Percentiles rank a stretch among this genome's conserved stretches.
phyloP scores from a whole-genome alignment of 2,888 invertebrate species.

The Tenodera sinensis region DNA sequence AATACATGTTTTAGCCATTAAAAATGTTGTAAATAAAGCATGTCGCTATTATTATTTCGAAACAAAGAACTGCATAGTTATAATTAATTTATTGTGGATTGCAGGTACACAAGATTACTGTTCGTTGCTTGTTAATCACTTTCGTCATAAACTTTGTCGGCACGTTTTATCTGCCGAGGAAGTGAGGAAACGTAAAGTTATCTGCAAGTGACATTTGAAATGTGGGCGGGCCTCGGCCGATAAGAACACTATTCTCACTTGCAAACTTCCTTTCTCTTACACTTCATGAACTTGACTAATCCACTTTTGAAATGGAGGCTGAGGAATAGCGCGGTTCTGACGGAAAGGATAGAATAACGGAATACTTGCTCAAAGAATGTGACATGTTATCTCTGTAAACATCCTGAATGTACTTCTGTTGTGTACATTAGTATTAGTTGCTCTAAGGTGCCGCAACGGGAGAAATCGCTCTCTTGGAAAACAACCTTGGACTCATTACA shows the following conservation, averaged over 20 bases:
- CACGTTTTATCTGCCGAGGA: background rate
- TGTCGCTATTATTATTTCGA: no score
- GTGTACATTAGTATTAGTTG: background rate
- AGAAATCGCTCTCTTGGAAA: background rate
- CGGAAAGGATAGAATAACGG: background rate
- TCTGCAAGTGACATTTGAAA: background rate
- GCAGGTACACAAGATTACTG: background rate
- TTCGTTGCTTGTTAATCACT: background rate
- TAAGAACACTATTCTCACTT: background rate
- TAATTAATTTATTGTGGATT: background rate
- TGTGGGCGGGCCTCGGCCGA: background rate
- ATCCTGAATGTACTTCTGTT: background rate
- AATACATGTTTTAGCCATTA: no score
- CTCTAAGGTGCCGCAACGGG: background rate
- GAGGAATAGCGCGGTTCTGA: background rate
- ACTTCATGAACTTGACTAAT: background rate
- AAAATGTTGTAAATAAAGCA: no score
- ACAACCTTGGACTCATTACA: background rate
- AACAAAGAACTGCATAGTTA: no score
- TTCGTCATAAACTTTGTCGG: background rate
- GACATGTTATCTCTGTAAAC: background rate
- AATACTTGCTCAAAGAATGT: background rate
- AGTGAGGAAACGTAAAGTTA: background rate
- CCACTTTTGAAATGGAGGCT: background rate
- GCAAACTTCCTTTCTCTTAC: background rate